Base-by-base conservation (phyloP, 2,888 invertebrate species). In the Polyploca ridens region DNA sequence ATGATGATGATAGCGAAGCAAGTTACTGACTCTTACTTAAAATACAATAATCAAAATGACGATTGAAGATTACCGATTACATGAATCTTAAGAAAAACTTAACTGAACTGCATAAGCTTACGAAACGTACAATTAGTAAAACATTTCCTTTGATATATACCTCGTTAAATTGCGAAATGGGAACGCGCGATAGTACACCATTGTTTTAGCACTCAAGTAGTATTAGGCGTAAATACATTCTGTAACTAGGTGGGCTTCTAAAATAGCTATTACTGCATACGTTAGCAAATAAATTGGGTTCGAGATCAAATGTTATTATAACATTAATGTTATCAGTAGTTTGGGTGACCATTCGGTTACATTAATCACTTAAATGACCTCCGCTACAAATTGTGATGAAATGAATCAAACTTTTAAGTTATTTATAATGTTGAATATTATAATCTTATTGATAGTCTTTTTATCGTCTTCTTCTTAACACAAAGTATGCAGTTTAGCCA, bases 81-180 rank as follows among this genome's bases (percentile, higher is more conserved):
- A 46, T n/a, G 4, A 7, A 6, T 46, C n/a, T n/a, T 6, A 7
- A 14, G n/a, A 46, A 0, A 7, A 46, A 14, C 14, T n/a, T n/a
- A n/a, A 14, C 14, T 14, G 6, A 16, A 16, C 49, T 16, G 16
- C 14, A 6, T 16, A 49, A 54, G 7, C 19, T 19, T 8, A 8
- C 16, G n/a, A 19, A 16, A 19, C 19, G 8, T 10, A 19, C 19
- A 10, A 16, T 5, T 54, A 54, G 54, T 19, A 19, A 54, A 19
- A 19, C 54, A 49, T 49, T 49, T 49, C 49, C 49, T 3, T 49
- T 16, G 49, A 49, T 49, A 49, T 1, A 0, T 16, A 49, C 14
- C 49, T 49, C n/a, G 49, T 49, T 16, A 49, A 49, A 49, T 49
- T 49, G 49, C n/a, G 49, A 54, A 54, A 54, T 54, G 49, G 49